These are phyloP conservation scores for Phenganax stokvisi DNA, from an alignment of 92 coral and sea anemone genomes.

Conservation along the genomic window DNA sequence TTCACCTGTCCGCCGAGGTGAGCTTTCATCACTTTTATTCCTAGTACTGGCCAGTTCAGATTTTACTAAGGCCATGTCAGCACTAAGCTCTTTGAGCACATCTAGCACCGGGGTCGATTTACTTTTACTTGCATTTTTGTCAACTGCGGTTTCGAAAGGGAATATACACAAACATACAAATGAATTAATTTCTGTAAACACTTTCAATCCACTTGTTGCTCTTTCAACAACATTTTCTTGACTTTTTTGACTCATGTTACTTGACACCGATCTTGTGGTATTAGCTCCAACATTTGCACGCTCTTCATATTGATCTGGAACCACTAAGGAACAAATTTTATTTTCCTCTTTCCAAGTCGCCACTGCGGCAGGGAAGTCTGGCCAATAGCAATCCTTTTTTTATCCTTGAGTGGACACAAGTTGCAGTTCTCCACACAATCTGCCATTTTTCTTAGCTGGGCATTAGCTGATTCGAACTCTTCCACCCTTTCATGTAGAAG, in stretches of 20 bases:
- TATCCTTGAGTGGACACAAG: slow-evolving; percentile 15
- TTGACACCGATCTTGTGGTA: background rate
- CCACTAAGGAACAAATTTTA: background rate
- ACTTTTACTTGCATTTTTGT: background rate
- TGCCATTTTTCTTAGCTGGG: background rate
- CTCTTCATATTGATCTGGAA: background rate
- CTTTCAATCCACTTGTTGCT: background rate
- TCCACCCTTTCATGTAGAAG: slow-evolving; percentile 3
- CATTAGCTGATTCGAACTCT: background rate
- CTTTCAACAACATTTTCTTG: slow-evolving; percentile 8
- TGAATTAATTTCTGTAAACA: background rate
- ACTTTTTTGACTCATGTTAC: background rate
- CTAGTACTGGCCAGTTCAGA: background rate
- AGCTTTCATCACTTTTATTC: background rate
- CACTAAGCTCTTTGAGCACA: background rate
- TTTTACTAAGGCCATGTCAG: slow-evolving; percentile 19
- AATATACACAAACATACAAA: no score
- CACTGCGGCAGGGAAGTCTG: background rate
- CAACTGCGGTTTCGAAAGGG: background rate
- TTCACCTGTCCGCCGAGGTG: no score
- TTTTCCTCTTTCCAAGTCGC: slow-evolving; percentile 1
- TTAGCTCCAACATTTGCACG: background rate
- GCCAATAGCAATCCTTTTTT: slow-evolving; percentile 14
- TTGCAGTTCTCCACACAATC: slow-evolving; percentile 10
- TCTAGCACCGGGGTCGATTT: no score